A percentile compares a stretch with the other conserved stretches of the same genome.
Conservation (phyloP, 1,140 invertebrate species). For the Stratiolaelaps scimitus region DNA sequence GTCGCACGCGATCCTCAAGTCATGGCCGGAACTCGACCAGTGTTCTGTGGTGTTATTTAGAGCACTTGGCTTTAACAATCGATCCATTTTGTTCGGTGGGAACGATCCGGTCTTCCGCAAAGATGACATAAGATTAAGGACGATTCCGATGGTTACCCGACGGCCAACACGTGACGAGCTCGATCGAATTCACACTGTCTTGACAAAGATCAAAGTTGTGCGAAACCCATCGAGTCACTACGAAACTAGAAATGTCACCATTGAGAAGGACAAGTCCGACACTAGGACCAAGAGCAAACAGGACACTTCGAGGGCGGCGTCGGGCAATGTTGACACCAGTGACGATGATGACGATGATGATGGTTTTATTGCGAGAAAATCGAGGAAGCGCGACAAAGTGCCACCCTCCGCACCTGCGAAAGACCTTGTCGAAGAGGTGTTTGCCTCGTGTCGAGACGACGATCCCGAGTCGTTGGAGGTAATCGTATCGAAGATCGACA, state of each 20-base stretch:
- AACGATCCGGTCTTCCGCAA: conserved; percentile 9
- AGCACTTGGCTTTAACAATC: background rate
- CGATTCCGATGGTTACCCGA: conserved; percentile 7
- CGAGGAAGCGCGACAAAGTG: background rate
- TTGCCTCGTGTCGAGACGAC: background rate
- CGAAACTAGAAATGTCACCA: background rate
- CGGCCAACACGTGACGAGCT: conserved; percentile 7
- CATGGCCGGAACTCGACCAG: conserved; percentile 5
- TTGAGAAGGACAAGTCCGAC: background rate
- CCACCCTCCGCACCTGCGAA: background rate
- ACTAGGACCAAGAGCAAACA: too few species aligned
- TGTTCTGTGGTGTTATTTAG: background rate
- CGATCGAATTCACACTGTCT: background rate
- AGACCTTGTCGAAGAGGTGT: background rate
- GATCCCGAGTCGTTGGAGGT: background rate
- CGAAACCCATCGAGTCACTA: background rate
- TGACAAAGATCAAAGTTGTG: background rate
- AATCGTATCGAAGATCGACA: background rate
- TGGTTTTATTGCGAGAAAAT: too few species aligned
- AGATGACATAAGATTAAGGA: background rate
- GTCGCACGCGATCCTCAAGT: background rate
- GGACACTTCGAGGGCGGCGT: too few species aligned
- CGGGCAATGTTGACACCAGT: too few species aligned
- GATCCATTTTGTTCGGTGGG: background rate
- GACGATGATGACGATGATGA: too few species aligned